Percentiles rank a stretch among this genome's conserved stretches.
phyloP scores from a whole-genome alignment of 2,888 invertebrate species.

The Cenopis cana region DNA sequence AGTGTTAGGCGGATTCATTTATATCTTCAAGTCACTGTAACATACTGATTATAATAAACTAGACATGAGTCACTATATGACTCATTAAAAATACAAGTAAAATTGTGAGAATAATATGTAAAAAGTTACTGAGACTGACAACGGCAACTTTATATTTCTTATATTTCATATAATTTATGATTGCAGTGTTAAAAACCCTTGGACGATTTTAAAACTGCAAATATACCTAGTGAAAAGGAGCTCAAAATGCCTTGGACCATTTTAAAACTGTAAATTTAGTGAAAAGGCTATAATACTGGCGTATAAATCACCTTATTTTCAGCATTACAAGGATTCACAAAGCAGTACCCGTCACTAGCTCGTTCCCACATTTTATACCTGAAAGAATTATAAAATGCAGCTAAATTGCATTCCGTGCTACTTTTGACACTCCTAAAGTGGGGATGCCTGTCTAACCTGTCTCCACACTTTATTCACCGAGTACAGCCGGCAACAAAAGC shows the following conservation, averaged over 20 bases:
- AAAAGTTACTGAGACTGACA: too few species aligned
- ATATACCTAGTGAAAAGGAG: not conserved
- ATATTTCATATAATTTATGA: too few species aligned
- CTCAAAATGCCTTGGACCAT: not conserved
- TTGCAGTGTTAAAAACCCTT: not conserved
- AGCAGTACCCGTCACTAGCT: slow-evolving; percentile 1
- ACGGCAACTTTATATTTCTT: too few species aligned
- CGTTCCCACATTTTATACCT: slow-evolving; percentile 29
- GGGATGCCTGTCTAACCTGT: slow-evolving; percentile 31
- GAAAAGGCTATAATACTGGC: not conserved
- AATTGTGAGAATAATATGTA: too few species aligned
- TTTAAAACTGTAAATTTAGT: not conserved
- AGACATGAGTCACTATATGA: too few species aligned
- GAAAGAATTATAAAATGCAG: slow-evolving; percentile 43
- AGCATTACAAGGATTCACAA: not conserved
- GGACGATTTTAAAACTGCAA: not conserved
- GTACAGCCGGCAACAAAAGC: slow-evolving; percentile 23
- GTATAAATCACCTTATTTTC: slow-evolving; percentile 11
- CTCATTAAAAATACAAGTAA: too few species aligned
- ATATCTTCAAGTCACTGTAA: too few species aligned
- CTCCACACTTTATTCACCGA: slow-evolving; percentile 18
- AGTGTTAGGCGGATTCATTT: not conserved
- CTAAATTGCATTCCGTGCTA: slow-evolving; percentile 39
- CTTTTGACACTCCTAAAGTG: slow-evolving; percentile 41
- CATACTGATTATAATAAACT: too few species aligned